Conservation (phyloP, 2,888 invertebrate species). For the Cheiracanthium punctorium region DNA sequence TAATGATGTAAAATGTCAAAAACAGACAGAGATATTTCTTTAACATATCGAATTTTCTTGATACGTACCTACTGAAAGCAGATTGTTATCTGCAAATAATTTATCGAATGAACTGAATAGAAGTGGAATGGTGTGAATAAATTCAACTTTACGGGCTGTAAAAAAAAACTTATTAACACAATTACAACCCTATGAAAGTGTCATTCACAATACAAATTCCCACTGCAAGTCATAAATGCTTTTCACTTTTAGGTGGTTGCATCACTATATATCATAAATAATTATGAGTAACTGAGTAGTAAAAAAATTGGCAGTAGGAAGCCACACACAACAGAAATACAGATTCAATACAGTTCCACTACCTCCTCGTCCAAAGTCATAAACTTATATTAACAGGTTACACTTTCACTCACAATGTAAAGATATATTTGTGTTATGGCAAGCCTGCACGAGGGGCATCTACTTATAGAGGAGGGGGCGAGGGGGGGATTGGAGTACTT, state of each 20-base stretch:
- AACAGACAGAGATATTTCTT: too few relatives aligned
- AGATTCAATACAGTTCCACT: not conserved
- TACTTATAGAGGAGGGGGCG: too few relatives aligned
- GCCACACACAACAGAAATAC: not conserved
- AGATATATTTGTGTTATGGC: too few relatives aligned
- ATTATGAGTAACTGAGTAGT: not conserved
- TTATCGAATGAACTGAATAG: not conserved
- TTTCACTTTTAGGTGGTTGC: not conserved
- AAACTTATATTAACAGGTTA: too few relatives aligned
- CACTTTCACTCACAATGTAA: too few relatives aligned
- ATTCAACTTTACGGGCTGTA: not conserved
- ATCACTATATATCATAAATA: not conserved
- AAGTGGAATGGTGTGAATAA: not conserved
- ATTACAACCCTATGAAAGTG: not conserved
- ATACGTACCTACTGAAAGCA: too few relatives aligned
- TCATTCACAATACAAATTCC: not conserved
- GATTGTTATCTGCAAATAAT: too few relatives aligned
- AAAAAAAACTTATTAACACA: not conserved
- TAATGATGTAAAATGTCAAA: too few relatives aligned
- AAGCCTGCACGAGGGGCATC: too few relatives aligned
- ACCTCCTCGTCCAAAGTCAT: too few relatives aligned
- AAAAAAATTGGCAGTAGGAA: not conserved
- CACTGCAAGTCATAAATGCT: not conserved
- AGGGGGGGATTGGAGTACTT: too few relatives aligned
- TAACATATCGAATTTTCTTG: too few relatives aligned